These are phyloP conservation scores for Callospermophilus lateralis DNA, from an alignment of 2,113 vertebrate genomes.

Conservation along the genomic window DNA sequence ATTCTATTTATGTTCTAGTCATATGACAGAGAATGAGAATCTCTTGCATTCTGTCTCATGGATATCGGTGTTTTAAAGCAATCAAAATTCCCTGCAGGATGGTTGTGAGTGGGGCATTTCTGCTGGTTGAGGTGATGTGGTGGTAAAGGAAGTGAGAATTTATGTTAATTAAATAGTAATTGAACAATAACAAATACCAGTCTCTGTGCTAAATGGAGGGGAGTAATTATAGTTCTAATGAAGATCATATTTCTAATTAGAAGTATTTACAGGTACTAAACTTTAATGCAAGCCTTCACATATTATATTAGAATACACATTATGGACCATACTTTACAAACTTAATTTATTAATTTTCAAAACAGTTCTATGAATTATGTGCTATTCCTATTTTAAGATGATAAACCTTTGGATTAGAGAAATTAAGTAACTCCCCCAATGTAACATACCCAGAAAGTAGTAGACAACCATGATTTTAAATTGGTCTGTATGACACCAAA, in stretches of 20 bases:
- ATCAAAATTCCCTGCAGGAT: background rate
- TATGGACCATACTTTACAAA: background rate
- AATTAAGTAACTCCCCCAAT: background rate
- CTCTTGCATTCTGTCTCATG: background rate
- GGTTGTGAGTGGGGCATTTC: background rate
- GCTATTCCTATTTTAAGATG: background rate
- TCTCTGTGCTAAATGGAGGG: background rate
- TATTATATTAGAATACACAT: background rate
- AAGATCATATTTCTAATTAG: background rate
- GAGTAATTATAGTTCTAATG: background rate
- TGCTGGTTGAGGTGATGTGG: background rate
- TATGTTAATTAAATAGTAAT: background rate
- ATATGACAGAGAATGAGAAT: background rate
- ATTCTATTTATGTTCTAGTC: background rate
- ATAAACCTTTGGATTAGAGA: background rate
- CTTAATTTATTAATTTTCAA: conserved; percentile 25
- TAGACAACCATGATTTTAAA: background rate
- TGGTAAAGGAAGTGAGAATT: background rate
- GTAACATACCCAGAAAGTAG: background rate
- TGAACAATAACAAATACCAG: background rate
- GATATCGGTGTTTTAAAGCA: background rate
- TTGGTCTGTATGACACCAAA: background rate
- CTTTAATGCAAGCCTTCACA: background rate
- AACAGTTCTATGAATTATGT: background rate
- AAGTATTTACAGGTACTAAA: conserved; percentile 18